Percentiles rank a stretch among this genome's conserved stretches.
These are phyloP conservation scores for Ceramica pisi DNA, from an alignment of 2,888 invertebrate species.

Conservation along the genomic window DNA sequence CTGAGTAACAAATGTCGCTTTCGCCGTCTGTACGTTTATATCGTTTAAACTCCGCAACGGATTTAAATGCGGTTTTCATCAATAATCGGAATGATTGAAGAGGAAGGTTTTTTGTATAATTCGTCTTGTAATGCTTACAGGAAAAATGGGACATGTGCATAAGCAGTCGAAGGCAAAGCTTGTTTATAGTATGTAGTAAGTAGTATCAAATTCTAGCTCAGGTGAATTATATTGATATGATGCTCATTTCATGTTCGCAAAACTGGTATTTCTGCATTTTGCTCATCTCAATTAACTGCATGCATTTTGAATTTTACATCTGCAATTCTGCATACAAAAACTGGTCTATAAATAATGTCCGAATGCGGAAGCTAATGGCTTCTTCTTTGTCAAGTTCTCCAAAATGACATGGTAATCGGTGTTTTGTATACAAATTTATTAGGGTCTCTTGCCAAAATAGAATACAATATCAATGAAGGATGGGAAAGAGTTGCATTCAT, in stretches of 20 bases:
- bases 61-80: no score
- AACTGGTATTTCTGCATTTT: neutral
- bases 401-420: slow-evolving; percentile 38
- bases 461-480: slow-evolving; percentile 25
- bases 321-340: no score
- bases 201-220: neutral
- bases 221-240: neutral
- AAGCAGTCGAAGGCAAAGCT: no score
- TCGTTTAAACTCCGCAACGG: no score
- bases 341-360: neutral
- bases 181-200: no score
- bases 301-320: neutral
- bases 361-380: slow-evolving; percentile 1
- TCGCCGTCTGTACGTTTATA: no score
- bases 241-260: neutral
- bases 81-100: no score
- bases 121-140: no score
- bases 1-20: no score
- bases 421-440: slow-evolving; percentile 30
- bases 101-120: no score
- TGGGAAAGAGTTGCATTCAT: slow-evolving; percentile 25
- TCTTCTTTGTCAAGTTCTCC: slow-evolving; percentile 7
- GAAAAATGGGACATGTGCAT: no score
- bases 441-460: slow-evolving; percentile 35
- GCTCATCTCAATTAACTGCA: neutral